Percentiles rank a stretch among this genome's conserved stretches.
phyloP scores from a whole-genome alignment of 2,888 invertebrate genomes.

The Hyalella azteca region DNA sequence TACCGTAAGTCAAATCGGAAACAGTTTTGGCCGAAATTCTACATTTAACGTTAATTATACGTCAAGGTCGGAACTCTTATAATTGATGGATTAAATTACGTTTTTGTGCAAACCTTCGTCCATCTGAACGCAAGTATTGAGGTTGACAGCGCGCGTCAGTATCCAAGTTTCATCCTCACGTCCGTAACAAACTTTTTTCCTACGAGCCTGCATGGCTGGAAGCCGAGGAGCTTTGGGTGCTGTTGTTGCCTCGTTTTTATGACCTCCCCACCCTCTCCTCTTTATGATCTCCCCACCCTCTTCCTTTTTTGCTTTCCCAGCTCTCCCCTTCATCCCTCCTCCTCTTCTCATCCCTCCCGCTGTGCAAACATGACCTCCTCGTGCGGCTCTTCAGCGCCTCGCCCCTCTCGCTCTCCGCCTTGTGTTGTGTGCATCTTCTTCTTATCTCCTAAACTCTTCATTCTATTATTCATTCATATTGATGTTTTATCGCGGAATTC shows the following conservation, averaged over 20 bases:
- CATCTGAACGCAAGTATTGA: no score
- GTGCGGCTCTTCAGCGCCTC: neutral
- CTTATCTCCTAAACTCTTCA: neutral
- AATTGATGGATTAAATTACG: no score
- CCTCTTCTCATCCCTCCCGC: neutral
- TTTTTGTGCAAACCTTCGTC: no score
- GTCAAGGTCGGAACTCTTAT: no score
- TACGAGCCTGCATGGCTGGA: neutral
- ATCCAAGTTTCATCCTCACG: no score
- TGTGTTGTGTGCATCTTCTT: neutral
- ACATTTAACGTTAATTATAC: no score
- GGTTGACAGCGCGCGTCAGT: no score
- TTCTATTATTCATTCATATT: no score
- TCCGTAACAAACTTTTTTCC: no score
- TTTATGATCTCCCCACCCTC: neutral
- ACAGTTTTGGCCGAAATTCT: no score
- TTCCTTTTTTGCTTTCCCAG: neutral
- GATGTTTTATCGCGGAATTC: no score
- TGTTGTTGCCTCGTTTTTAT: neutral
- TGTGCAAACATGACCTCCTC: conserved; percentile 9
- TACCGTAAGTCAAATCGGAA: no score
- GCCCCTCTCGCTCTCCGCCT: conserved; percentile 5
- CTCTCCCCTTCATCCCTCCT: neutral
- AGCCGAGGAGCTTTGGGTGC: neutral
- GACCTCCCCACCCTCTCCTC: neutral